These are phyloP conservation scores for Seira musarum DNA, from an alignment of 2,888 invertebrate genomes.

Conservation along the genomic window DNA sequence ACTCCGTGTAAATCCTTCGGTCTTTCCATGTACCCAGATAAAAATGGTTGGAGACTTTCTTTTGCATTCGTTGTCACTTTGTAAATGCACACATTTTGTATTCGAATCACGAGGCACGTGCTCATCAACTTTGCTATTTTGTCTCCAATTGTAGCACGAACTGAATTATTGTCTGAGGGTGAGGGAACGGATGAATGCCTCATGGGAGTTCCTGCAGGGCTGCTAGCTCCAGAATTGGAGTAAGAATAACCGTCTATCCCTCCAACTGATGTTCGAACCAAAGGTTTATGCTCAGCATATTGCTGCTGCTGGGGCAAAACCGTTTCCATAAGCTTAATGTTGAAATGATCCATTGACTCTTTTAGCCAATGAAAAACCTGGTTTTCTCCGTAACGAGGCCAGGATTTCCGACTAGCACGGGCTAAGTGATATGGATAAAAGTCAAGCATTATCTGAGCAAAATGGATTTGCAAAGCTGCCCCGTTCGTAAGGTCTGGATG, in stretches of 20 bases:
- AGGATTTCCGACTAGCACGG: slow-evolving; percentile 88
- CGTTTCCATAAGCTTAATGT: slow-evolving; percentile 83
- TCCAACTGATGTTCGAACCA: slow-evolving; percentile 71
- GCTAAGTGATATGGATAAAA: slow-evolving; percentile 98
- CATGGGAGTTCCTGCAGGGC: slow-evolving; percentile 27
- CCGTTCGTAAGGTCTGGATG: slow-evolving; percentile 87
- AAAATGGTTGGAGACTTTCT: slow-evolving; percentile 85
- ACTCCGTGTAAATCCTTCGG: slow-evolving; percentile 92
- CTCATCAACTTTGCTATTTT: slow-evolving; percentile 92
- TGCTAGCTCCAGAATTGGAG: neutral
- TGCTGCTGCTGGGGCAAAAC: slow-evolving; percentile 31
- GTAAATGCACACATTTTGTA: slow-evolving; percentile 93
- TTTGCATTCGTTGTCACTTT: slow-evolving; percentile 83
- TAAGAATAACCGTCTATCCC: neutral
- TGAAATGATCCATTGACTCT: slow-evolving; percentile 86
- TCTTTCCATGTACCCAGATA: slow-evolving; percentile 74
- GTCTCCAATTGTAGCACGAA: slow-evolving; percentile 60
- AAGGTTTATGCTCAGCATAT: slow-evolving; percentile 75
- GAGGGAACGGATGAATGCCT: slow-evolving; percentile 8
- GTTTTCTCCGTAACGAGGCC: slow-evolving; percentile 87
- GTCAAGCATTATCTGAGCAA: slow-evolving; percentile 84
- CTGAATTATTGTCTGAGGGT: slow-evolving; percentile 30
- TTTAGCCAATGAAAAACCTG: slow-evolving; percentile 91
- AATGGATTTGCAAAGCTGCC: slow-evolving; percentile 92
- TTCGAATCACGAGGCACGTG: slow-evolving; percentile 88